Evolutionary conservation across 2,888 invertebrate genomes (phyloP).

Genomic region (Euplagia quadripunctaria): DNA sequence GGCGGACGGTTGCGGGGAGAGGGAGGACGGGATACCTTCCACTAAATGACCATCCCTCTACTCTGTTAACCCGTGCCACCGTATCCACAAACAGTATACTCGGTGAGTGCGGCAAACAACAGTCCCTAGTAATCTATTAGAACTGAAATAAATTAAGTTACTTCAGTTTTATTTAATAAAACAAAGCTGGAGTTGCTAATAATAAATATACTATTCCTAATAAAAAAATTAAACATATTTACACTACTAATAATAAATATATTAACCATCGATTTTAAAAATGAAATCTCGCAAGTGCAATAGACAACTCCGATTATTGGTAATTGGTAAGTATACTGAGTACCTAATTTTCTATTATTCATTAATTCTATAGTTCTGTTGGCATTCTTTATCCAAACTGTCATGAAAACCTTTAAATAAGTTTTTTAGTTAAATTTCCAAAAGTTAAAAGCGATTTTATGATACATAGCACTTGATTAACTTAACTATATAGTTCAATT

Average conservation of each 20-base stretch:
- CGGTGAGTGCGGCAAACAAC: constrained; percentile 75
- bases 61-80: constrained; percentile 83
- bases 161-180: neutral
- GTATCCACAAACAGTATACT: constrained; percentile 85
- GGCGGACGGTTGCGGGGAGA: constrained; percentile 39
- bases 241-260: no score
- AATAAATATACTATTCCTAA: no score
- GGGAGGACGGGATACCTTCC: constrained; percentile 73
- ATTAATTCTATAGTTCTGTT: no score
- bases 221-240: no score
- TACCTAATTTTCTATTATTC: neutral
- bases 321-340: neutral
- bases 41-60: constrained; percentile 86
- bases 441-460: no score
- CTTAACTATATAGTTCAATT: neutral
- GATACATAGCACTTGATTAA: neutral
- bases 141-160: constrained; percentile 35
- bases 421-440: no score
- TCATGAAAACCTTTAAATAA: neutral
- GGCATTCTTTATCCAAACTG: neutral
- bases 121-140: constrained; percentile 53
- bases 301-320: neutral
- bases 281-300: no score
- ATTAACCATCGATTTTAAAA: no score
- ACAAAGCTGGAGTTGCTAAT: neutral